Base-by-base conservation (phyloP, 2,888 invertebrate genomes). In the Eupeodes luniger region DNA sequence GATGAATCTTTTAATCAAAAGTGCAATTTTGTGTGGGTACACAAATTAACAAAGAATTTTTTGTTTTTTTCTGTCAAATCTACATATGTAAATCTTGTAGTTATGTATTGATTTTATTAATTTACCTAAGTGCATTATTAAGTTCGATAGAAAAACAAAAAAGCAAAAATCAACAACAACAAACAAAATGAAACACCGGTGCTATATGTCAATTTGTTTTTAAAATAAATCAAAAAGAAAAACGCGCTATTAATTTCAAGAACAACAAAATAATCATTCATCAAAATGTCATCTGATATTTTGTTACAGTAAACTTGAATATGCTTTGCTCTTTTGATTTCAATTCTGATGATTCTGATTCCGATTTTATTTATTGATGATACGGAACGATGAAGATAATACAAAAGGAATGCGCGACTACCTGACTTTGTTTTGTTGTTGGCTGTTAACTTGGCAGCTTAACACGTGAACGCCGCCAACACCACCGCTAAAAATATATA, bases 271-370 rank as follows among this genome's bases (percentile, higher is more conserved):
- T 36, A 62, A 70, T 80, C 62, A 55, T 67, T 70, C 80, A 77
- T 51, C 40, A 69, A 75, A 34, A 64, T 88, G 88, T 84, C 84
- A 88, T 88, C 74, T 67, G 84, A 88, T 88, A 88, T 72, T 75
- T 70, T 70, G 80, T 51, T 53, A 64, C 44, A 47, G 10, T 16
- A 59, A 27, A 27, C 27, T 27, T 27, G 1, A 27, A 27, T 27
- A 27, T 27, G 27, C 27, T 27, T 2, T 81, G 84, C 77, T 40
- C 77, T 19, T 49, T 70, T 47, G 55, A 47, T 64, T 75, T 36
- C 5, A 12, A n/a, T 69, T 53, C 40, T 27, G 66, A 66, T 27
- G 66, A 66, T 66, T 66, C 3, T 36, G 61, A n/a, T 36, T 34
- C 10, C 19, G 1, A 27, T 27, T 27, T 55, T 16, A 19, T 53